Conservation (phyloP, 2,113 vertebrate species). For the rabbit (Oryctolagus cuniculus) region DNA sequence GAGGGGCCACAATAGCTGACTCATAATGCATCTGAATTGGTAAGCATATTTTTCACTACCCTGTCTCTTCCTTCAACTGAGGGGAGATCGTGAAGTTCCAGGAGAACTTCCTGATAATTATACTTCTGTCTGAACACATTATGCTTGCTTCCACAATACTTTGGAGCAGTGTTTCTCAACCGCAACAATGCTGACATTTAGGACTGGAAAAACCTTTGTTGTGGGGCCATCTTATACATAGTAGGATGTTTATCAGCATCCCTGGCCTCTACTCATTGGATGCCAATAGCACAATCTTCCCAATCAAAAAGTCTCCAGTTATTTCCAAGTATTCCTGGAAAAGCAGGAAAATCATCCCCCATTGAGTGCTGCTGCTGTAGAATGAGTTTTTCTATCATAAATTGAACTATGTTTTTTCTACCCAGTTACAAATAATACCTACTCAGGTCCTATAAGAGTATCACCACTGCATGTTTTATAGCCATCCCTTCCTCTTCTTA, state of each 20-base stretch:
- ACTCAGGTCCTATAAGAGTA: neutral
- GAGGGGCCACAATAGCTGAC: neutral
- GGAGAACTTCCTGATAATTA: neutral
- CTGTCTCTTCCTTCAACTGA: slow-evolving; percentile 1
- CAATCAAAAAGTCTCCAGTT: neutral
- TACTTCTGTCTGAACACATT: too few relatives aligned
- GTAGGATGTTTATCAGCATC: too few relatives aligned
- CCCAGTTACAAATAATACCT: slow-evolving; percentile 5
- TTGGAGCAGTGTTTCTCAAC: neutral
- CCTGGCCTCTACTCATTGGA: neutral
- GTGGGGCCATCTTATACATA: neutral
- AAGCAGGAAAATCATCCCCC: neutral
- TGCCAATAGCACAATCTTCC: accelerated
- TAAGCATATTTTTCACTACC: neutral
- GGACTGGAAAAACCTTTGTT: neutral
- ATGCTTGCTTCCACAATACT: neutral
- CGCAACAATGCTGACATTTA: neutral
- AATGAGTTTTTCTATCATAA: neutral
- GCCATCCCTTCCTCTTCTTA: neutral
- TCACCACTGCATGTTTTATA: neutral
- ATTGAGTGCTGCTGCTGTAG: neutral
- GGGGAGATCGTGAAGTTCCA: neutral
- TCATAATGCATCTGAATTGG: too few relatives aligned
- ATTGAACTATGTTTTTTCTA: neutral
- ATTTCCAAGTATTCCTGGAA: neutral